Base-by-base conservation (phyloP, 1,140 invertebrate genomes). In the Zaprionus africanus region DNA sequence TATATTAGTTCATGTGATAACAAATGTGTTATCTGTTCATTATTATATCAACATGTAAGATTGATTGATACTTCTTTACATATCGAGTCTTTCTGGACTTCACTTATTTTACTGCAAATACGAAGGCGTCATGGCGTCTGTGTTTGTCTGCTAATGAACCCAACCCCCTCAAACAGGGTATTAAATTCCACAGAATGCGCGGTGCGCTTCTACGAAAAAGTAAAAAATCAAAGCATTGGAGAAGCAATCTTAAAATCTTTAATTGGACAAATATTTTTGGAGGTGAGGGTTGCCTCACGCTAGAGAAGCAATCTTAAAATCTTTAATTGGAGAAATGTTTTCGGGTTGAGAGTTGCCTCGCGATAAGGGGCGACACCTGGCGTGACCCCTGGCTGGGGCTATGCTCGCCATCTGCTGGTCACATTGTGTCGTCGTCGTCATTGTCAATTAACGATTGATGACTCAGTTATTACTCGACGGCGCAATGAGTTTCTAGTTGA, bases 401-500 rank as follows among this genome's bases (percentile, higher is more conserved):
- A 31, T 31, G 7, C 7, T 9, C 41, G 41, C 5, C n/a, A n/a
- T 43, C n/a, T 43, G 41, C n/a, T 43, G 41, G 5, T 17, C 41
- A n/a, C 1, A 17, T 43, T 41, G 13, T 13, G 13, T 31, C 28
- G 28, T 31, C 7, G 6, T 7, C 7, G 7, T 31, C 7, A 7
- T 31, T 31, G 38, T 73, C 64, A 43, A 9, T 56, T n/a, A 34
- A 46, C 62, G 60, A 78, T 78, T 78, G 43, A 59, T 69, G 65
- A 65, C 56, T 51, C 51, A 38, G 11, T 49, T 70, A 22, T 49
- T 70, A 22, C 36, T 65, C 41, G 73, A 59, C 61, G 41, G 62
- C 77, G 62, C 73, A 79, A 79, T 76, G 63, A 66, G 70, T 76
- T 79, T 62, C 57, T 51, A 71, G 51, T 79, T 79, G 76, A 76